Evolutionary conservation across 2,797 vertebrate species (phyloP).

Genomic region (Dermochelys coriacea): DNA sequence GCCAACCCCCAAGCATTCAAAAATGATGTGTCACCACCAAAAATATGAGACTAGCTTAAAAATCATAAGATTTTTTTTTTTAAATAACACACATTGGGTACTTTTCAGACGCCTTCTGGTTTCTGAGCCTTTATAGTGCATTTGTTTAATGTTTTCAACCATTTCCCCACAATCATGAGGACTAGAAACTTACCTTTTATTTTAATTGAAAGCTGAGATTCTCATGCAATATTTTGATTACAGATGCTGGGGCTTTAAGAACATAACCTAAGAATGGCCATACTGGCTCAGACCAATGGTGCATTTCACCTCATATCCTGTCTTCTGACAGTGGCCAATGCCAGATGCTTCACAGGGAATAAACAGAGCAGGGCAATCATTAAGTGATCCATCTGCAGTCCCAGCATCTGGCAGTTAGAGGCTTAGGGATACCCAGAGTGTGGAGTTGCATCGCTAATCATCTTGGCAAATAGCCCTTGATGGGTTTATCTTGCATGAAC

Average conservation of each 20-base stretch:
- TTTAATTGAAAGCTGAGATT: background rate
- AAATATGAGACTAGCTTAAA: background rate
- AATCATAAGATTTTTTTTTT: background rate
- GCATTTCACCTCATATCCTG: background rate
- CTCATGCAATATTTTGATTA: background rate
- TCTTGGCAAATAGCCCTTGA: background rate
- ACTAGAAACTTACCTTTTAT: too few relatives aligned
- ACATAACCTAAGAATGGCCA: background rate
- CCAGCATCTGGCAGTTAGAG: background rate
- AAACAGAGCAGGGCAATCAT: background rate
- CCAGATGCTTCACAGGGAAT: background rate
- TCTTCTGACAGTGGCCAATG: background rate
- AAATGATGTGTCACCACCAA: background rate
- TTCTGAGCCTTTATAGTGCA: background rate
- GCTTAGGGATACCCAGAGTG: background rate
- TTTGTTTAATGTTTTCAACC: background rate
- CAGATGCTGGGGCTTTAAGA: background rate
- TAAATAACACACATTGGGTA: background rate
- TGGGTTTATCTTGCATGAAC: background rate
- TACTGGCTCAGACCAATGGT: background rate
- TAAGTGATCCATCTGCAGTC: background rate
- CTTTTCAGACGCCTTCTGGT: background rate
- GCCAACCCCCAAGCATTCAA: background rate
- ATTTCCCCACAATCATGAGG: background rate
- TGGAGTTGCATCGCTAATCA: background rate